Evolutionary conservation across 2,888 invertebrate genomes (phyloP).

Genomic region (Limenitis camilla): DNA sequence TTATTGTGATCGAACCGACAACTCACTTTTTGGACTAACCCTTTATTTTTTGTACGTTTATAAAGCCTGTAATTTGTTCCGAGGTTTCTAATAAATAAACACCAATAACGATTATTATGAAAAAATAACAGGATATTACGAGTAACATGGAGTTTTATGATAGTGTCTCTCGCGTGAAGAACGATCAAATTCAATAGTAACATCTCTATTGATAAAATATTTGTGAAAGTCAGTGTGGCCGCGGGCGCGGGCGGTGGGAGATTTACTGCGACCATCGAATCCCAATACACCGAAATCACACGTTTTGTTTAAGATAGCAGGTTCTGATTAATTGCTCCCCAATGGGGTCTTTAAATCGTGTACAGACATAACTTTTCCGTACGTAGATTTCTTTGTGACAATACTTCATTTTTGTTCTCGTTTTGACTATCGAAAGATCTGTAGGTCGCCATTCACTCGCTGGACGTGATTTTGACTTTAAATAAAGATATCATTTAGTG

Average conservation of each 20-base stretch:
- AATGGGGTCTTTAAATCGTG: conserved; percentile 60
- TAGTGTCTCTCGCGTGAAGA: conserved; percentile 52
- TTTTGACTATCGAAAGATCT: conserved; percentile 43
- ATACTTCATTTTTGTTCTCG: conserved; percentile 49
- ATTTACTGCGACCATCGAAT: conserved; percentile 61
- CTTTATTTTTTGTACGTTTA: conserved; percentile 68
- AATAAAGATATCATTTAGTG: conserved; percentile 58
- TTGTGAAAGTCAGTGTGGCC: conserved; percentile 64
- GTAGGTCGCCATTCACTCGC: conserved; percentile 30
- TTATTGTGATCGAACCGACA: conserved; percentile 72
- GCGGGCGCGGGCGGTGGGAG: conserved; percentile 50
- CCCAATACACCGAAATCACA: conserved; percentile 56
- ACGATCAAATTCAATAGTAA: conserved; percentile 61
- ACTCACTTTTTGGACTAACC: conserved; percentile 73
- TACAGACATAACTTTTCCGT: conserved; percentile 46
- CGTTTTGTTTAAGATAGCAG: conserved; percentile 61
- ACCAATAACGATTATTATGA: conserved; percentile 74
- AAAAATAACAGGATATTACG: conserved; percentile 73
- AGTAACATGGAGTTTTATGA: conserved; percentile 55
- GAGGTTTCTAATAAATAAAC: conserved; percentile 73
- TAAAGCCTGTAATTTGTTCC: conserved; percentile 72
- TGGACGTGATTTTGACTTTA: conserved; percentile 53
- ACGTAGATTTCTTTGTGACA: conserved; percentile 58
- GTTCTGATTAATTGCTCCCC: conserved; percentile 63
- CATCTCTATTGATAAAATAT: conserved; percentile 67